A percentile compares a stretch with the other conserved stretches of the same genome.
Evolutionary conservation across 2,888 invertebrate species (phyloP).

Genomic region (Lasioglossum vierecki): DNA sequence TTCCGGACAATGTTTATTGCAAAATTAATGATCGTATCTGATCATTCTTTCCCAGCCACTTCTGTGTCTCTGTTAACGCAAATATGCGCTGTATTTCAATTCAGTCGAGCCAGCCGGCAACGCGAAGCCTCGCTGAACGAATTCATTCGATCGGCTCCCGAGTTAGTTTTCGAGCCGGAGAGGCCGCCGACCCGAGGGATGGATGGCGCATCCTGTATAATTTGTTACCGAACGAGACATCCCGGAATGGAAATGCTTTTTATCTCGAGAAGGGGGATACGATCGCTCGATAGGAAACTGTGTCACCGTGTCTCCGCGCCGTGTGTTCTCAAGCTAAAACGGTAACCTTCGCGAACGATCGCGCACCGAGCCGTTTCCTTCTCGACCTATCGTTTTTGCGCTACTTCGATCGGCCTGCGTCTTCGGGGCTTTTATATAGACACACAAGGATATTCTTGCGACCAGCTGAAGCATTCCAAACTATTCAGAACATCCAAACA

Average conservation of each 20-base stretch:
- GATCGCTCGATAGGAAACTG: constrained; percentile 7
- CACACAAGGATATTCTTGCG: neutral
- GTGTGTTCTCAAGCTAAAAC: constrained; percentile 4
- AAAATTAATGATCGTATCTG: neutral
- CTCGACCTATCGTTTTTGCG: neutral
- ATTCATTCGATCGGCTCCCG: neutral
- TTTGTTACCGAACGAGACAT: constrained; percentile 12
- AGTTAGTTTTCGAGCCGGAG: neutral
- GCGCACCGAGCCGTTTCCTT: constrained; percentile 2
- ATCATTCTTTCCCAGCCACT: neutral
- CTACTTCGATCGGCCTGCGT: neutral
- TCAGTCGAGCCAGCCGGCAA: neutral
- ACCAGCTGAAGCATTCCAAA: neutral
- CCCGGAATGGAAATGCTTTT: constrained; percentile 14
- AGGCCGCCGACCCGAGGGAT: constrained; percentile 6
- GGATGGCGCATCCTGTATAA: constrained; percentile 10
- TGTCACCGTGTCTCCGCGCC: neutral
- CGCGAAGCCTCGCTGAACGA: neutral
- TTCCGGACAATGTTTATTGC: neutral
- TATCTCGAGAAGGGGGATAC: neutral
- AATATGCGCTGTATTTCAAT: neutral
- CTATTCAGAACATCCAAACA: neutral
- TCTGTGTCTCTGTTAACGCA: neutral
- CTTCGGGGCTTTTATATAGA: neutral
- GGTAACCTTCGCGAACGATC: constrained; percentile 8